Base-by-base conservation (phyloP, 1,140 invertebrate genomes). In the Trichonephila inaurata region DNA sequence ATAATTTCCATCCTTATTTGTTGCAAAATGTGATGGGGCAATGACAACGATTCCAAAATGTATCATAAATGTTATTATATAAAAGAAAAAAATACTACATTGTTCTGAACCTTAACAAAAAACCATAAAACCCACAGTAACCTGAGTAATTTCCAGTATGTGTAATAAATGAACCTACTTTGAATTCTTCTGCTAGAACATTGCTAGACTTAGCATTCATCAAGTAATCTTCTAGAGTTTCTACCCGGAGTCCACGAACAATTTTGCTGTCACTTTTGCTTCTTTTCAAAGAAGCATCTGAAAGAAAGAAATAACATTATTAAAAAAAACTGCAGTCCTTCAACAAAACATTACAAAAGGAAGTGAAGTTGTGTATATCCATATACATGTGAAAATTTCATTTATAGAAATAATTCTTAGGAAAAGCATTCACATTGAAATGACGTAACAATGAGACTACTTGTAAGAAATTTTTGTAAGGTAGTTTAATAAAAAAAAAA, bases 181-280 rank as follows among this genome's bases (percentile, higher is more conserved):
- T 81, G 58, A 94, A 94, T 90, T 94, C 93, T 40, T 90, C 93
- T 33, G 51, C 93, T 0, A 94, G 61, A 12, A 69, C 24, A 28
- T 89, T 89, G 19, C 58, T 89, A 60, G 69, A 66, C 33, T 51
- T 83, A 0, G 88, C 87, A 90, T 83, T 90, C 0, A 40, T 90
- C 16, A 94, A 40, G 60, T 89, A 94, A 10, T 94, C 93, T 66
- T 90, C 81, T 12, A 94, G 21, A 1, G 87, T 90, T 60, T 94
- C 93, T 5, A 94, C 64, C 12, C 88, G 33, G 2, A 94, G 40
- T 1, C 93, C 93, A 33, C 64, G 87, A 19, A 40, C 87, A 40
- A 89, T 89, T 94, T 94, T 94, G n/a, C 72, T 61, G n/a, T 94
- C 87, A 89, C 87, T 94, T 66, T 85, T 89, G 8, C 61, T 89